These are phyloP conservation scores for Nesometra sesokonis DNA, from an alignment of 35 echinoderm and acorn worm species.

Conservation along the genomic window DNA sequence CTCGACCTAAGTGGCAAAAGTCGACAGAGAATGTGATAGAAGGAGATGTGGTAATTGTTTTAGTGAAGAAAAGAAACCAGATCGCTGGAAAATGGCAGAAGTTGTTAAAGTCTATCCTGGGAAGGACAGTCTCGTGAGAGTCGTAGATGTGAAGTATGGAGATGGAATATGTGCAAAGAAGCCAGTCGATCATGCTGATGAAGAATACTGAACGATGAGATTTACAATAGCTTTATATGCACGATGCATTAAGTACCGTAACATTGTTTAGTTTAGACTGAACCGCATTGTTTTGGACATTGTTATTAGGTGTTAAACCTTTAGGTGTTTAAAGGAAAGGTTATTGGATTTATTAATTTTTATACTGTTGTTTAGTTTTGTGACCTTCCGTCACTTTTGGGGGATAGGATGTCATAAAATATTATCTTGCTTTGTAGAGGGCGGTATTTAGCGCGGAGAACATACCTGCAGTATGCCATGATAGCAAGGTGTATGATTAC, in stretches of 20 bases:
- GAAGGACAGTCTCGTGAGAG: conserved; percentile 21
- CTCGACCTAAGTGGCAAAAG: too few relatives aligned
- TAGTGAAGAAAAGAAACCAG: conserved; percentile 16
- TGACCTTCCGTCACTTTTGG: conserved; percentile 35
- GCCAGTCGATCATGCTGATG: conserved; percentile 42
- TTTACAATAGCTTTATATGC: not conserved
- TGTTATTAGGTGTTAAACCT: not conserved
- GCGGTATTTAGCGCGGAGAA: too few relatives aligned
- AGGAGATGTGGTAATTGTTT: conserved; percentile 43
- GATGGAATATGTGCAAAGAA: conserved; percentile 28
- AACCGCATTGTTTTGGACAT: not conserved
- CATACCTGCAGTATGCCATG: too few relatives aligned
- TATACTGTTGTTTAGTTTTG: not conserved
- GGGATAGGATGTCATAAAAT: conserved; percentile 29
- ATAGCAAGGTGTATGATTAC: too few relatives aligned
- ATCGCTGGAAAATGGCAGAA: too few relatives aligned
- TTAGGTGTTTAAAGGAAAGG: not conserved
- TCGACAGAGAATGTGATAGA: conserved; percentile 30
- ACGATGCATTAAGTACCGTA: not conserved
- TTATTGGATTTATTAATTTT: not conserved
- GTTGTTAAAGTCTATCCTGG: conserved; percentile 41
- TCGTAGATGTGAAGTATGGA: conserved; percentile 17
- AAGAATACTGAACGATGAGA: conserved; percentile 33
- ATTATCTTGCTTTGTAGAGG: not conserved
- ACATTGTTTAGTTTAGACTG: too few relatives aligned